Conservation (phyloP, 1,140 invertebrate species). For the Lasioglossum albipes region DNA sequence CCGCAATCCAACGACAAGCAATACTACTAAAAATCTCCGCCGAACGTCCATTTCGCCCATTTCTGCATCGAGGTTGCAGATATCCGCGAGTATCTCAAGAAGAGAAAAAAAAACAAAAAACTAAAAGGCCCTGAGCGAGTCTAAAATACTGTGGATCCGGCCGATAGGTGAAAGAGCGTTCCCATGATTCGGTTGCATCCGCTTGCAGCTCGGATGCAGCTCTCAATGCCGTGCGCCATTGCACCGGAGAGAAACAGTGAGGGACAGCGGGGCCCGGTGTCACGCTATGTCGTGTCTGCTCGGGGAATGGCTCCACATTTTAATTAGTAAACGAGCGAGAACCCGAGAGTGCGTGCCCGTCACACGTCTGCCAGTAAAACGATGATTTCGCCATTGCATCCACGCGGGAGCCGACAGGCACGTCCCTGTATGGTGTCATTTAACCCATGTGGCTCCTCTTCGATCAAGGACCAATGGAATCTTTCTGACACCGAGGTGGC, state of each 20-base stretch:
- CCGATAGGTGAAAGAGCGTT: background rate
- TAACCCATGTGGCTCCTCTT: slow-evolving; percentile 53
- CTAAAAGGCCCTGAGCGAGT: background rate
- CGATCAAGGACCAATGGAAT: slow-evolving; percentile 70
- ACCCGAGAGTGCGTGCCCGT: slow-evolving; percentile 29
- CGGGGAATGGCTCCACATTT: slow-evolving; percentile 46
- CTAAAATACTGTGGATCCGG: background rate
- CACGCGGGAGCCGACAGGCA: background rate
- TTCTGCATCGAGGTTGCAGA: too few species aligned
- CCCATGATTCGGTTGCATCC: background rate
- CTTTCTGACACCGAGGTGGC: slow-evolving; percentile 40
- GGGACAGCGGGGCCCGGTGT: slow-evolving; percentile 13
- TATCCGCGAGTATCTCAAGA: too few species aligned
- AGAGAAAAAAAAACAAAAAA: too few species aligned
- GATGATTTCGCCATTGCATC: slow-evolving; percentile 40
- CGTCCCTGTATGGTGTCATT: slow-evolving; percentile 63
- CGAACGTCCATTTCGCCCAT: too few species aligned
- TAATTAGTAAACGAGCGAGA: slow-evolving; percentile 51
- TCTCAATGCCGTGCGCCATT: slow-evolving; percentile 3
- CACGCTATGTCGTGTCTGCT: background rate
- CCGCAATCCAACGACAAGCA: too few species aligned
- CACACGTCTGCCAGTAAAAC: slow-evolving; percentile 39
- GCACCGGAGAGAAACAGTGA: slow-evolving; percentile 13
- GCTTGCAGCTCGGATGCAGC: background rate
- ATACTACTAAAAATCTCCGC: too few species aligned